A percentile compares a stretch with the other conserved stretches of the same genome.
These are phyloP conservation scores for Netelia fuscicornis DNA, from an alignment of 2,888 invertebrate genomes.

Conservation along the genomic window DNA sequence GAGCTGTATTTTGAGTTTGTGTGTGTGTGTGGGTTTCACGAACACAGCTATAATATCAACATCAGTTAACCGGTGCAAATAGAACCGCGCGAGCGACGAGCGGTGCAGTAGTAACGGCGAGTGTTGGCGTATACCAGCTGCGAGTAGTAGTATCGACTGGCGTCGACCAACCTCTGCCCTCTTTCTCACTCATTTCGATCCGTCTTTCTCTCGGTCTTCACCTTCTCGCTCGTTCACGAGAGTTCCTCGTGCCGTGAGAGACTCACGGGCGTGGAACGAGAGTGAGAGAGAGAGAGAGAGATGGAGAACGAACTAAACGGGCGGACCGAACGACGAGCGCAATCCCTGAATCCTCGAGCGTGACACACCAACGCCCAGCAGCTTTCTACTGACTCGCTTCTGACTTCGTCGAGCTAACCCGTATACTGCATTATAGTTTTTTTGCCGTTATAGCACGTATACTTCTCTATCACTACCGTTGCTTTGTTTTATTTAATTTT, in stretches of 20 bases:
- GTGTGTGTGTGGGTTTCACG: background rate
- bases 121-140: slow-evolving; percentile 49
- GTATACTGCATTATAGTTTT: slow-evolving; percentile 29
- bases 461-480: slow-evolving; percentile 8
- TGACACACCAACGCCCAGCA: slow-evolving; percentile 69
- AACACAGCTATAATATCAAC: slow-evolving; percentile 4
- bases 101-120: slow-evolving; percentile 44
- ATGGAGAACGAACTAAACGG: slow-evolving; percentile 28
- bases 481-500: background rate
- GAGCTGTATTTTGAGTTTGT: background rate
- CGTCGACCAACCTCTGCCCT: slow-evolving; percentile 22
- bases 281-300: slow-evolving; percentile 17
- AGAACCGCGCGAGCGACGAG: slow-evolving; percentile 38
- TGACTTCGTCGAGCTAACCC: slow-evolving; percentile 40
- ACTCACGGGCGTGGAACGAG: slow-evolving; percentile 29
- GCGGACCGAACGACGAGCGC: slow-evolving; percentile 70
- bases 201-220: slow-evolving; percentile 11
- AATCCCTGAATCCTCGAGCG: slow-evolving; percentile 75
- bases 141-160: slow-evolving; percentile 58
- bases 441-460: slow-evolving; percentile 15
- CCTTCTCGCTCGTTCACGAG: slow-evolving; percentile 35
- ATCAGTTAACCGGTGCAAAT: slow-evolving; percentile 41
- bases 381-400: slow-evolving; percentile 65
- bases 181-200: slow-evolving; percentile 30
- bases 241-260: slow-evolving; percentile 71